Conservation (phyloP, 2,113 vertebrate species). For the Callopanchax toddi region DNA sequence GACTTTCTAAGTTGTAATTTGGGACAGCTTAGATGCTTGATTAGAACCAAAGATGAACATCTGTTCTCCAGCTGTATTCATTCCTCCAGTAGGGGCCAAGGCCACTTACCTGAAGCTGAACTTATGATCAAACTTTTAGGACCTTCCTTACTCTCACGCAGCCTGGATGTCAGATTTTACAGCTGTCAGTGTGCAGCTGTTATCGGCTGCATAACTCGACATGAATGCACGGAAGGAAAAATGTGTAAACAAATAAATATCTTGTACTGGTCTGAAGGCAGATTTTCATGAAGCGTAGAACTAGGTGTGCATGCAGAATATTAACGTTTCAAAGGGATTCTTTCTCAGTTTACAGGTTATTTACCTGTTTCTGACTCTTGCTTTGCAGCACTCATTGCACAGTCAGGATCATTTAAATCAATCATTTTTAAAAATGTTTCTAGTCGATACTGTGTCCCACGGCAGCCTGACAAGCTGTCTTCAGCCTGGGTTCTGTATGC, state of each 20-base stretch:
- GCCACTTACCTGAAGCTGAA: constrained; percentile 40
- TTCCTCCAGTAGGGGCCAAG: constrained; percentile 18
- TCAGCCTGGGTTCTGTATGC: constrained; percentile 80
- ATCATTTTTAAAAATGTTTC: too few relatives aligned
- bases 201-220: background rate
- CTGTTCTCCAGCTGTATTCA: constrained; percentile 60
- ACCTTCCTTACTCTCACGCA: constrained; percentile 5
- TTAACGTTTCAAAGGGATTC: too few relatives aligned
- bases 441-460: constrained; percentile 84
- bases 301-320: too few relatives aligned
- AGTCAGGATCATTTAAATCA: too few relatives aligned
- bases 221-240: background rate
- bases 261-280: background rate
- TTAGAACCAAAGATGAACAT: constrained; percentile 26
- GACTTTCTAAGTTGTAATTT: constrained; percentile 13
- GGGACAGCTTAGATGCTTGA: background rate
- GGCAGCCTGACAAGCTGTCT: constrained; percentile 77
- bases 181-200: too few relatives aligned
- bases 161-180: background rate
- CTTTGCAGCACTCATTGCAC: too few relatives aligned
- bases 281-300: too few relatives aligned
- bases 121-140: constrained; percentile 16
- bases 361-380: too few relatives aligned
- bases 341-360: too few relatives aligned
- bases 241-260: too few relatives aligned